Evolutionary conservation across 1,140 invertebrate genomes (phyloP), one percentile per base, ranked within the genome.

Genomic region (Ooceraea biroi): DNA sequence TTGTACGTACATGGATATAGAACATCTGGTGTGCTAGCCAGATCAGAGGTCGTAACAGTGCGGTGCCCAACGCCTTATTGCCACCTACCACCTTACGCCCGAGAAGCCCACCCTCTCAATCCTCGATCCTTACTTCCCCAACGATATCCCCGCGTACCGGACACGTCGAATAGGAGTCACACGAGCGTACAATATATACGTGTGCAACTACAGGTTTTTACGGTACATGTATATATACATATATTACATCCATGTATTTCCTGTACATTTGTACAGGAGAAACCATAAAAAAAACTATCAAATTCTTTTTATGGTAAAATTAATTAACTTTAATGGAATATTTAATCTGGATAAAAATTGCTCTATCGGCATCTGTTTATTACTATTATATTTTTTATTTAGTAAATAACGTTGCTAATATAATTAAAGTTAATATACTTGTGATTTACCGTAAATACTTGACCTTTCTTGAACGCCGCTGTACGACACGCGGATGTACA

Each of bases 21-120:
- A 36, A 36, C 36, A 36, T 36, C 36, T 14, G 14, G 83, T 76
- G 84, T 80, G 85, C 88, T 88, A 66, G 90, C 86, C 82, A 93
- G 92, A 93, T 93, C 91, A 93, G 90, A 90, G 92, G 86, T 93
- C 92, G 92, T 93, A 92, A 93, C 92, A 89, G 91, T 91, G 93
- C 90, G 92, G 93, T 93, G 88, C 91, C 90, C 90, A 90, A 83
- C 90, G 85, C 93, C 90, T 93, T 93, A 93, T 93, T 91, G 90
- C 91, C 87, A 91, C 90, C 90, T 88, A 84, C 87, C 82, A 80
- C 74, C 86, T 84, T 82, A 63, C 83, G 61, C 85, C 63, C 36
- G 17, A 11, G 44, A 69, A 17, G 55, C 44, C 68, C 83, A 77
- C 84, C 72, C 69, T 57, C 83, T 65, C 72, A 76, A 77, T 80